Conservation (phyloP, 2,888 invertebrate genomes). For the Perizoma flavofasciatum region DNA sequence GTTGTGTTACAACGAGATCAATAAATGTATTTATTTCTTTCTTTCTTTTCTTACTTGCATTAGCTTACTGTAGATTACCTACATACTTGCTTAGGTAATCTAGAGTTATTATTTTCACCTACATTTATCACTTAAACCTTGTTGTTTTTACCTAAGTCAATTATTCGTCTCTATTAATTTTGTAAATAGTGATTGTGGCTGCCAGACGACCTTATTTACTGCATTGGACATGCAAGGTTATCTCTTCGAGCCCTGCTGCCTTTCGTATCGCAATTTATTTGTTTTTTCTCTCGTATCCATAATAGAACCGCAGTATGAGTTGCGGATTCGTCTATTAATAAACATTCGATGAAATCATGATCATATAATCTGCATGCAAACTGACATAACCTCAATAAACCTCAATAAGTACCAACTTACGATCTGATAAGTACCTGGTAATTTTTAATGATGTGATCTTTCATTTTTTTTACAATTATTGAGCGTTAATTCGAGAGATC, state of each 20-base stretch:
- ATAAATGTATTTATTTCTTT: too few species aligned
- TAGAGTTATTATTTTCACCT: too few species aligned
- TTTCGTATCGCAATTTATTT: conserved; percentile 52
- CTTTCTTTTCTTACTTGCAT: too few species aligned
- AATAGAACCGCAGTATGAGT: conserved; percentile 33
- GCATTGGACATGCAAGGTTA: conserved; percentile 64
- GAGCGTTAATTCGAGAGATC: conserved; percentile 56
- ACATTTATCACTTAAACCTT: too few species aligned
- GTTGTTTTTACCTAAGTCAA: conserved; percentile 1
- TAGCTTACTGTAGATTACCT: too few species aligned
- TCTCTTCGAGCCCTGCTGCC: conserved; percentile 55
- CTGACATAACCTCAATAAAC: conserved; percentile 14
- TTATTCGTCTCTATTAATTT: conserved; percentile 32
- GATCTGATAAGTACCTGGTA: conserved; percentile 10
- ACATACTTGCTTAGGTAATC: too few species aligned
- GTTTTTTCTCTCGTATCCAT: conserved; percentile 33
- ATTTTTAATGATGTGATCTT: conserved; percentile 53
- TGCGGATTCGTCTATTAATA: conserved; percentile 34
- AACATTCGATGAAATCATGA: conserved; percentile 28
- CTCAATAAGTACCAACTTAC: neutral
- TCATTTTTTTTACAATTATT: conserved; percentile 60
- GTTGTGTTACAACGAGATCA: too few species aligned
- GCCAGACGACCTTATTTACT: conserved; percentile 65
- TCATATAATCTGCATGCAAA: conserved; percentile 7
- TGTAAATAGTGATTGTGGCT: conserved; percentile 50